Percentiles rank a stretch among this genome's conserved stretches.
phyloP scores from a whole-genome alignment of 2,888 invertebrate species.

The Pristionchus arcanus region DNA sequence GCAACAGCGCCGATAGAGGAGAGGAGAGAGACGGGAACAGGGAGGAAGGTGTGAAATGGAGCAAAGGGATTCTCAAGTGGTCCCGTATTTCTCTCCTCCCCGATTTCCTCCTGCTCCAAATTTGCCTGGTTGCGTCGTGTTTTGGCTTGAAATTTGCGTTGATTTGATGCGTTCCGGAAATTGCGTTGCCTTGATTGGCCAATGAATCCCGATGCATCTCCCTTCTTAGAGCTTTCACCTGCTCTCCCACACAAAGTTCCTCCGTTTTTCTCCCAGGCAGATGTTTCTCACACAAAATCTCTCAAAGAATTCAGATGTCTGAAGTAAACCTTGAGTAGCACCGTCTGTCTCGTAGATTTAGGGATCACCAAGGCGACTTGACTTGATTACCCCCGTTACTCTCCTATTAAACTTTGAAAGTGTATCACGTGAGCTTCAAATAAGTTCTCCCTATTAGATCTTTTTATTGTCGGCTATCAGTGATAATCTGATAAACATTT shows the following conservation, averaged over 20 bases:
- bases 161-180: slow-evolving; percentile 6
- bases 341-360: too few species aligned
- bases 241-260: slow-evolving; percentile 7
- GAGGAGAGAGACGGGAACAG: neutral
- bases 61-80: neutral
- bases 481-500: neutral
- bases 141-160: neutral
- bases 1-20: neutral
- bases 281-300: neutral
- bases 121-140: neutral
- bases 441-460: too few species aligned
- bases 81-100: neutral
- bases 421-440: too few species aligned
- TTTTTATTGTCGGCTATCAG: neutral
- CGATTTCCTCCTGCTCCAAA: neutral
- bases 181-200: neutral
- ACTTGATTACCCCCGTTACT: too few species aligned
- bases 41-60: neutral
- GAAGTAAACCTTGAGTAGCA: too few species aligned
- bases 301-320: neutral
- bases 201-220: neutral
- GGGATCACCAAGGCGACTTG: too few species aligned
- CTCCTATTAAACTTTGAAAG: too few species aligned
- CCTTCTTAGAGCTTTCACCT: neutral
- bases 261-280: neutral